A percentile compares a stretch with the other conserved stretches of the same genome.
These are phyloP conservation scores for Campoplex nolae DNA, from an alignment of 2,888 invertebrate genomes.

Conservation along the genomic window DNA sequence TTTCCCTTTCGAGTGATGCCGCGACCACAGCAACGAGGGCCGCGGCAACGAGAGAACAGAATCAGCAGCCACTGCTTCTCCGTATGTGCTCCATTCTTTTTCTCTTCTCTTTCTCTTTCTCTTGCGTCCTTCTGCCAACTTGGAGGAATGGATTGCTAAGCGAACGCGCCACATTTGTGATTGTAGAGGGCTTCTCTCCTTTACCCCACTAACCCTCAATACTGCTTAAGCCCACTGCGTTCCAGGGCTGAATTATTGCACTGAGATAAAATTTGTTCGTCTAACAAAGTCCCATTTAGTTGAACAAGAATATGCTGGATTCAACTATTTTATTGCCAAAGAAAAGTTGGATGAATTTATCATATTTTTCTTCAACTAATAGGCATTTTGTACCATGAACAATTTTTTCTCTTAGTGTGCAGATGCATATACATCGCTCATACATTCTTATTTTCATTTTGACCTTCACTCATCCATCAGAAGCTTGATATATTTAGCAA, in stretches of 20 bases:
- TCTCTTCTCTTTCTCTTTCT: constrained; percentile 26
- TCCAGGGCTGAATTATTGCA: constrained; percentile 6
- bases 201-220: constrained; percentile 12
- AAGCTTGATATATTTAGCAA: constrained; percentile 1
- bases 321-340: no score
- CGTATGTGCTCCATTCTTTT: constrained; percentile 20
- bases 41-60: constrained; percentile 51
- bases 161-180: constrained; percentile 80
- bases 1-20: constrained; percentile 37
- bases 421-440: neutral
- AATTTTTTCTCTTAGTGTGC: no score
- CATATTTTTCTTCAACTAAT: no score
- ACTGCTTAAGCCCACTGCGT: constrained; percentile 19
- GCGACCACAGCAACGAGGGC: constrained; percentile 47
- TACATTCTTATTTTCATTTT: constrained; percentile 6
- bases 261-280: no score
- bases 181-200: constrained; percentile 76
- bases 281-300: no score
- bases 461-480: neutral
- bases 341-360: no score
- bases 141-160: constrained; percentile 79
- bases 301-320: no score
- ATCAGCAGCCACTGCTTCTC: constrained; percentile 40
- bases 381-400: no score
- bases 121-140: constrained; percentile 71